A percentile compares a stretch with the other conserved stretches of the same genome.
These are phyloP conservation scores for Galeopsomyia nigrocyanea DNA, from an alignment of 2,888 invertebrate genomes.

Conservation along the genomic window DNA sequence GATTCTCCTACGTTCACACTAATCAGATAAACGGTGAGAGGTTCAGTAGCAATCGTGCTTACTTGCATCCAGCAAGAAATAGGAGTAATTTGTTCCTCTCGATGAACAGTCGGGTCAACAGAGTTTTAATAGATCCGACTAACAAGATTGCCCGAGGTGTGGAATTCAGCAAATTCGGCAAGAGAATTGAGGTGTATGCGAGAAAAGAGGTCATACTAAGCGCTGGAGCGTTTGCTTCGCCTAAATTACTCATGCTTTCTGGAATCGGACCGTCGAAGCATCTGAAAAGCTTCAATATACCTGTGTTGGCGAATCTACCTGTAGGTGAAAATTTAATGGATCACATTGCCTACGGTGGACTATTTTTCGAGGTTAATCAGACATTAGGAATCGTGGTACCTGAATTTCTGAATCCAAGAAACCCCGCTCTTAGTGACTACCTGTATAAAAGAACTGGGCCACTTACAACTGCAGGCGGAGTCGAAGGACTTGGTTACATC, in stretches of 20 bases:
- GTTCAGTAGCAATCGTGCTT: constrained; percentile 73
- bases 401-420: constrained; percentile 45
- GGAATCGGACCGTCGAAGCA: constrained; percentile 80
- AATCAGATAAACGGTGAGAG: constrained; percentile 28
- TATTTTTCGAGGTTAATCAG: constrained; percentile 72
- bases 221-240: constrained; percentile 83
- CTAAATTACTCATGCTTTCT: constrained; percentile 83
- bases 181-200: constrained; percentile 71
- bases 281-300: constrained; percentile 72
- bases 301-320: constrained; percentile 72
- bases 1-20: constrained; percentile 17
- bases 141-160: constrained; percentile 79
- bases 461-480: constrained; percentile 75
- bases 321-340: constrained; percentile 81
- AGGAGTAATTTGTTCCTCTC: constrained; percentile 79
- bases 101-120: constrained; percentile 74
- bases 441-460: constrained; percentile 72
- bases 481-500: constrained; percentile 72
- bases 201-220: constrained; percentile 81
- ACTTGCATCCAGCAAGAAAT: constrained; percentile 71
- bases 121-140: constrained; percentile 75
- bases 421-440: constrained; percentile 66
- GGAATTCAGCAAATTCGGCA: constrained; percentile 73
- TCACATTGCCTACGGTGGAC: constrained; percentile 76
- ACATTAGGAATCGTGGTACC: constrained; percentile 57